Evolutionary conservation across 2,113 vertebrate species (phyloP).

Genomic region (Emydura subglobosa): DNA sequence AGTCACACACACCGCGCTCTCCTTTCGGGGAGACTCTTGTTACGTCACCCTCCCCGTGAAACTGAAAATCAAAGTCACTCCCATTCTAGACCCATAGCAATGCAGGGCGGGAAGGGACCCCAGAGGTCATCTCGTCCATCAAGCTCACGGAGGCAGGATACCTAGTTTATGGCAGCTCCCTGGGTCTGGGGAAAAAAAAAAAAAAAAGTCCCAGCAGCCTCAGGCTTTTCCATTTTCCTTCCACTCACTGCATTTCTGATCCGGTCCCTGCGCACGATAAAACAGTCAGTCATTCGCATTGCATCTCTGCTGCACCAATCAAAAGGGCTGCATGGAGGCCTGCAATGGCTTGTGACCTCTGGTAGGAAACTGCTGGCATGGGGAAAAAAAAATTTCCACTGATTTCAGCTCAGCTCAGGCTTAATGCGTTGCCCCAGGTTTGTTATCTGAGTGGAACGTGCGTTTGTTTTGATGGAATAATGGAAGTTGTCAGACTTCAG

Average conservation of each 20-base stretch:
- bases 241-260: not conserved
- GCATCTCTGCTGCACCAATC: not conserved
- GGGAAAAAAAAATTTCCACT: not conserved
- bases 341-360: not conserved
- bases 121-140: not conserved
- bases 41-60: not conserved
- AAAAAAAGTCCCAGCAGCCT: not conserved
- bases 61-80: not conserved
- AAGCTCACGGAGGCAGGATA: not conserved
- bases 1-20: not conserved
- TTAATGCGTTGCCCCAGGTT: not conserved
- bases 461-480: not conserved
- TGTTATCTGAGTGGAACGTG: not conserved
- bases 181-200: rapidly evolving
- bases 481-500: not conserved
- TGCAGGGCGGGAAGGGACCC: no score
- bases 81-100: no score
- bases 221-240: not conserved
- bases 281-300: not conserved
- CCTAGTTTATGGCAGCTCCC: not conserved
- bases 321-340: not conserved
- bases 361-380: not conserved
- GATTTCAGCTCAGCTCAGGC: not conserved
- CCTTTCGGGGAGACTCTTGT: not conserved
- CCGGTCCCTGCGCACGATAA: not conserved